A percentile compares a stretch with the other conserved stretches of the same genome.
These are phyloP conservation scores for Hipposideros larvatus DNA, from an alignment of 2,797 vertebrate species.

Conservation along the genomic window DNA sequence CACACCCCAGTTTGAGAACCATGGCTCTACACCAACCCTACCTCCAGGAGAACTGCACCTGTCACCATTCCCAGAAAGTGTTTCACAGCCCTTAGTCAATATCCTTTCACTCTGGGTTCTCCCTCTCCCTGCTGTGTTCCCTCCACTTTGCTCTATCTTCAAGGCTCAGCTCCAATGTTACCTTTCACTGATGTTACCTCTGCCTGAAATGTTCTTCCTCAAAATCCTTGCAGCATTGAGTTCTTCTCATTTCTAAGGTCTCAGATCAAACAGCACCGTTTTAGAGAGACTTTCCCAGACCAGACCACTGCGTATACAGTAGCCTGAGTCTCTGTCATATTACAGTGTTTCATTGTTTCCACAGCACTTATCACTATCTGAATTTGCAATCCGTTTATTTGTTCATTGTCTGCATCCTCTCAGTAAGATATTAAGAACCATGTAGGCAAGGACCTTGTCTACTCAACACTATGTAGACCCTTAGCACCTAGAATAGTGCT, in stretches of 20 bases:
- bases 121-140: background rate
- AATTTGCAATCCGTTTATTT: background rate
- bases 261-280: background rate
- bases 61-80: background rate
- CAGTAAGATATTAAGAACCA: background rate
- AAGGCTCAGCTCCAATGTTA: background rate
- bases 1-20: background rate
- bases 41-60: background rate
- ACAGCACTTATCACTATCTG: background rate
- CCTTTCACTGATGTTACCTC: background rate
- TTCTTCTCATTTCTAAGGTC: background rate
- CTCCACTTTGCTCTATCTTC: background rate
- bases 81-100: background rate
- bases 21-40: background rate
- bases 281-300: background rate
- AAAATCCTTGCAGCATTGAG: background rate
- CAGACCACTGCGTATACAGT: background rate
- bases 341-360: background rate
- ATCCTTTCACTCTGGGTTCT: background rate
- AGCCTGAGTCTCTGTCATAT: background rate
- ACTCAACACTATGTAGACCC: background rate
- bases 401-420: background rate
- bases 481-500: background rate
- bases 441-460: conserved; percentile 15
- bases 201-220: background rate